Conservation (phyloP, 2,888 invertebrate genomes). For the Lasius platythorax region DNA sequence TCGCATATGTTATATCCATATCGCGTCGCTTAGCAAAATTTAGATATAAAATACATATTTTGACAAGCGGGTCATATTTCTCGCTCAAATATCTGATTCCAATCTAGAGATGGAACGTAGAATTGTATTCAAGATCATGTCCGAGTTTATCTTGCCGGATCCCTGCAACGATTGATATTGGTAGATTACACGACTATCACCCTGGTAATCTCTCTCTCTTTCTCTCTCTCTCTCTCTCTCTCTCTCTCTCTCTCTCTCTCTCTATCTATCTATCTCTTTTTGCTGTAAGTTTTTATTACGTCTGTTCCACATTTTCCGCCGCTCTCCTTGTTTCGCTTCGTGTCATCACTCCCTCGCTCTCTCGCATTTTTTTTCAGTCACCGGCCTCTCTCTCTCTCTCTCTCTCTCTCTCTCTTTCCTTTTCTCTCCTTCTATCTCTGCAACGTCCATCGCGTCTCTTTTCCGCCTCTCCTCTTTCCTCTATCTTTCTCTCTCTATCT, state of each 20-base stretch:
- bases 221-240: slow-evolving; percentile 47
- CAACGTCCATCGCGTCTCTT: slow-evolving; percentile 38
- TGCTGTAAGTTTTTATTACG: slow-evolving; percentile 69
- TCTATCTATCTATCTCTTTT: slow-evolving; percentile 48
- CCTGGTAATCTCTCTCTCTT: slow-evolving; percentile 58
- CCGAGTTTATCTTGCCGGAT: background rate
- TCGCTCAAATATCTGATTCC: slow-evolving; percentile 25
- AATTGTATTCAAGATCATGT: slow-evolving; percentile 26
- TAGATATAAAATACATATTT: slow-evolving; percentile 22
- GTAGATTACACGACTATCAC: slow-evolving; percentile 60
- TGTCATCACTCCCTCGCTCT: slow-evolving; percentile 39
- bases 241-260: slow-evolving; percentile 61
- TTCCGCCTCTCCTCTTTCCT: slow-evolving; percentile 56
- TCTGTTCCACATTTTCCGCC: slow-evolving; percentile 76
- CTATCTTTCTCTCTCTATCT: slow-evolving; percentile 51
- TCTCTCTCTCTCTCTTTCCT: slow-evolving; percentile 56
- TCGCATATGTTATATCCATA: background rate
- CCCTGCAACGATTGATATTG: slow-evolving; percentile 56
- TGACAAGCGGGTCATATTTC: slow-evolving; percentile 26
- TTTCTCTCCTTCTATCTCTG: slow-evolving; percentile 40
- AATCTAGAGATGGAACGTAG: slow-evolving; percentile 22
- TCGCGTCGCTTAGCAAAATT: background rate
- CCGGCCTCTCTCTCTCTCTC: slow-evolving; percentile 61
- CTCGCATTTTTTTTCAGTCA: slow-evolving; percentile 58
- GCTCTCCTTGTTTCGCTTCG: slow-evolving; percentile 59